These are phyloP conservation scores for Pherbina coryleti DNA, from an alignment of 2,888 invertebrate genomes.

Conservation along the genomic window DNA sequence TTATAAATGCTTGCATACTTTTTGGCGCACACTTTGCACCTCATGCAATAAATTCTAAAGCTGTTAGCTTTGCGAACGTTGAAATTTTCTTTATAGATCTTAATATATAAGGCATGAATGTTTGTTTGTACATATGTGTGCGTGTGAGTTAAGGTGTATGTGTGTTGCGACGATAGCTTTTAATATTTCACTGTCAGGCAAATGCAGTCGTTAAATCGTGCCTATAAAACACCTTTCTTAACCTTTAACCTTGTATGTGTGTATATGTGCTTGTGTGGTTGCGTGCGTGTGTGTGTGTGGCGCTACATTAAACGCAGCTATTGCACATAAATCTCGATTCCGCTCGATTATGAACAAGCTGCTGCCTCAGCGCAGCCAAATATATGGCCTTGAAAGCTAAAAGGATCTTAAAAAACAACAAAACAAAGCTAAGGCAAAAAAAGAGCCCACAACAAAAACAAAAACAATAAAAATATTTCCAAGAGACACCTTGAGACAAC, in stretches of 20 bases:
- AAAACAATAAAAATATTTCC: neutral
- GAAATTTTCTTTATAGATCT: too few relatives aligned
- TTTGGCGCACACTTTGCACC: constrained; percentile 1
- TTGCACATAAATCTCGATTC: constrained; percentile 23
- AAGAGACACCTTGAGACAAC: neutral
- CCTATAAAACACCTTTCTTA: constrained; percentile 27
- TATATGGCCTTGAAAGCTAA: neutral
- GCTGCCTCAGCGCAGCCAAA: neutral
- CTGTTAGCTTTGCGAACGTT: neutral
- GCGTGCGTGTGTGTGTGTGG: neutral
- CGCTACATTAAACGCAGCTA: constrained; percentile 28
- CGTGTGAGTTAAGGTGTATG: too few relatives aligned
- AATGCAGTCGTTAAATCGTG: constrained; percentile 21
- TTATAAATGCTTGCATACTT: neutral
- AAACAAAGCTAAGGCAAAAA: neutral
- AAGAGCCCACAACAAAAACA: neutral
- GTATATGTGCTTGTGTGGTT: neutral
- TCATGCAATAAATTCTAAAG: neutral
- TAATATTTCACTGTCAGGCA: constrained; percentile 19
- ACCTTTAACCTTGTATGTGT: constrained; percentile 13
- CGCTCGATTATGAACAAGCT: constrained; percentile 30
- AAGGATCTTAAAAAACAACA: neutral
- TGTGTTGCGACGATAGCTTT: neutral
- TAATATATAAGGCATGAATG: too few relatives aligned
- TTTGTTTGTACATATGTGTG: too few relatives aligned